Evolutionary conservation across 2,888 invertebrate genomes (phyloP), one percentile per base, ranked within the genome.

Genomic region (Heliconius charithonia): DNA sequence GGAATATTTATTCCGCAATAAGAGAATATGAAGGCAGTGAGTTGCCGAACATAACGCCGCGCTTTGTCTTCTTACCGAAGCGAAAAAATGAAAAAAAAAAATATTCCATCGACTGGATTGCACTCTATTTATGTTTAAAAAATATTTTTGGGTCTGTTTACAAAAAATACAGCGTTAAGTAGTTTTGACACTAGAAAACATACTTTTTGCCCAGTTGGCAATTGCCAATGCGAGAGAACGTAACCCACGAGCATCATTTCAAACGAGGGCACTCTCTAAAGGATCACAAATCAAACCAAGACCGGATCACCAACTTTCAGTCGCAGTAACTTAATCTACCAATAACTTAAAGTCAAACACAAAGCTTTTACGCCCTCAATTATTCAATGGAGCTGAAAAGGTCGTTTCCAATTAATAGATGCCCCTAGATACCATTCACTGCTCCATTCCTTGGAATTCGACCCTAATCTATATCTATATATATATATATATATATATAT

Each of bases 341-440:
- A 72, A 32, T 72, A 72, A 72, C 72, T 72, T 72, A 4, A 66
- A 56, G 75, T 65, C 70, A 67, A 51, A 37, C 59, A 72, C 32
- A 59, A 56, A 72, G 72, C 45, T 75, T 66, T 73, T 75, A 63
- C 70, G 56, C 66, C 51, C 73, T 80, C 70, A 80, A 80, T 80
- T 80, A 80, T 80, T 80, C 76, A 74, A 74, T 76, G 76, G 76
- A 74, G 78, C 80, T 78, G 63, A 78, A 80, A 78, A 78, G 80
- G 80, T 76, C 73, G 67, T 29, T 51, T 25, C 76, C 69, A 78
- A 80, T 80, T 80, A 80, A 80, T 76, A 63, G 73, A 80, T 73
- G 73, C 56, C 76, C 76, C 25, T 10, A 9, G 32, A 37, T 72
- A 37, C 32, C 72, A 37, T 72, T 59, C 12, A 51, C 19, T 32